These are phyloP conservation scores for Tiaroga cobitis DNA, from an alignment of 2,797 vertebrate species.

Conservation along the genomic window DNA sequence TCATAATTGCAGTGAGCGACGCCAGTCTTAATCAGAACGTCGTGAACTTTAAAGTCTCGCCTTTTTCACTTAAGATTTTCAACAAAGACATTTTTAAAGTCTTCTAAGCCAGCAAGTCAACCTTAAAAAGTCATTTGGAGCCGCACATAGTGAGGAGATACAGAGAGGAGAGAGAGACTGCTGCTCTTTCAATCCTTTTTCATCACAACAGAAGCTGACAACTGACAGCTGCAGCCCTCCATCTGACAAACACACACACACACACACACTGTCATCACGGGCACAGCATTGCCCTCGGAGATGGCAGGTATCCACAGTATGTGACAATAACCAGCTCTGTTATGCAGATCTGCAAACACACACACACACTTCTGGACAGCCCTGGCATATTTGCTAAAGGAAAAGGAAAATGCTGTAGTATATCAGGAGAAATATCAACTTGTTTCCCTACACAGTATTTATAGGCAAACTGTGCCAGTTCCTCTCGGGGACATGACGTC, in stretches of 20 bases:
- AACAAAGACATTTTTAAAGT: conserved; percentile 30
- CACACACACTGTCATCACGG: conserved; percentile 23
- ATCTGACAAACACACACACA: conserved; percentile 40
- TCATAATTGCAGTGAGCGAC: background rate
- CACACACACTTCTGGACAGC: background rate
- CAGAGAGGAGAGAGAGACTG: conserved; percentile 11
- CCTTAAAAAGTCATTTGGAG: conserved; percentile 44
- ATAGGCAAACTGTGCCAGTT: conserved; percentile 2
- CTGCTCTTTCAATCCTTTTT: conserved; percentile 46
- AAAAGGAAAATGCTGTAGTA: background rate
- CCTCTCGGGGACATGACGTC: background rate
- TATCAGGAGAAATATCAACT: background rate
- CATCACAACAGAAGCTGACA: conserved; percentile 50
- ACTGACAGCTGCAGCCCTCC: conserved; percentile 45
- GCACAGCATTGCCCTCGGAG: conserved; percentile 16
- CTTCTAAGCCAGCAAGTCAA: conserved; percentile 25
- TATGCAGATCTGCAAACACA: conserved; percentile 37
- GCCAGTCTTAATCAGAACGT: conserved; percentile 6
- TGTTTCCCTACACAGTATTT: background rate
- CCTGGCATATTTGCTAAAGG: background rate
- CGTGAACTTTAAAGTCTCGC: conserved; percentile 8
- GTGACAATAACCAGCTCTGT: conserved; percentile 44
- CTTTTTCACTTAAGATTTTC: conserved; percentile 25
- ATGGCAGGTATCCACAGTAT: conserved; percentile 37
- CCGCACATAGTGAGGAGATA: conserved; percentile 19